These are phyloP conservation scores for Nephotettix cincticeps DNA, from an alignment of 1,140 invertebrate genomes.

Conservation along the genomic window DNA sequence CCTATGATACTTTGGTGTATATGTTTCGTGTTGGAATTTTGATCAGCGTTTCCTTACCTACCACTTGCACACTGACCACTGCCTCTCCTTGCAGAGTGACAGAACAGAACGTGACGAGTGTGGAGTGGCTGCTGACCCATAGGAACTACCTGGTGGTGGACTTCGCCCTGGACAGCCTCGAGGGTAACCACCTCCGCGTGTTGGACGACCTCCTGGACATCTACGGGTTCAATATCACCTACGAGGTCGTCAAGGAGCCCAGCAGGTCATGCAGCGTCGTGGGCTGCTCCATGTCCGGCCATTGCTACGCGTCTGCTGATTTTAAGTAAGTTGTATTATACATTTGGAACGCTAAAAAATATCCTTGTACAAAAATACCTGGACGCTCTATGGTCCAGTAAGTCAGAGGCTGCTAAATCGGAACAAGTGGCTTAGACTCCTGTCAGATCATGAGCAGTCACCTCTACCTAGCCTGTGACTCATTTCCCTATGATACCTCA, in stretches of 20 bases:
- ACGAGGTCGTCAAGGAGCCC: slow-evolving; percentile 60
- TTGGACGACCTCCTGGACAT: slow-evolving; percentile 78
- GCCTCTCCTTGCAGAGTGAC: slow-evolving; percentile 24
- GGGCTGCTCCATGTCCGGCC: slow-evolving; percentile 78
- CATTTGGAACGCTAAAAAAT: too few species aligned
- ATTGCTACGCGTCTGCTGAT: slow-evolving; percentile 71
- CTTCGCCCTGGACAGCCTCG: slow-evolving; percentile 67
- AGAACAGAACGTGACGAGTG: slow-evolving; percentile 60
- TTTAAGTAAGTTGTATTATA: slow-evolving; percentile 74
- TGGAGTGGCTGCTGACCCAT: slow-evolving; percentile 64
- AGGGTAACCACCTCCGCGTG: slow-evolving; percentile 80
- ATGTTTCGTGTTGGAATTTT: too few species aligned
- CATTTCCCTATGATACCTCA: too few species aligned
- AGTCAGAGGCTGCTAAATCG: too few species aligned
- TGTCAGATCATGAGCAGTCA: too few species aligned
- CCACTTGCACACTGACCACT: too few species aligned
- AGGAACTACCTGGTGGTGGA: slow-evolving; percentile 77
- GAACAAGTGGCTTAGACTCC: too few species aligned
- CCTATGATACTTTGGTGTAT: too few species aligned
- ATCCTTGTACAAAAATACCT: too few species aligned
- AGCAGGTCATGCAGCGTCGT: slow-evolving; percentile 62
- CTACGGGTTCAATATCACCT: slow-evolving; percentile 91
- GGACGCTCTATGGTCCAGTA: too few species aligned
- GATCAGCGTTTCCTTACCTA: too few species aligned
- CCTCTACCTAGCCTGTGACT: too few species aligned